A percentile compares a stretch with the other conserved stretches of the same genome.
These are phyloP conservation scores for Suricata suricatta DNA, from an alignment of 2,113 vertebrate genomes.

Conservation along the genomic window DNA sequence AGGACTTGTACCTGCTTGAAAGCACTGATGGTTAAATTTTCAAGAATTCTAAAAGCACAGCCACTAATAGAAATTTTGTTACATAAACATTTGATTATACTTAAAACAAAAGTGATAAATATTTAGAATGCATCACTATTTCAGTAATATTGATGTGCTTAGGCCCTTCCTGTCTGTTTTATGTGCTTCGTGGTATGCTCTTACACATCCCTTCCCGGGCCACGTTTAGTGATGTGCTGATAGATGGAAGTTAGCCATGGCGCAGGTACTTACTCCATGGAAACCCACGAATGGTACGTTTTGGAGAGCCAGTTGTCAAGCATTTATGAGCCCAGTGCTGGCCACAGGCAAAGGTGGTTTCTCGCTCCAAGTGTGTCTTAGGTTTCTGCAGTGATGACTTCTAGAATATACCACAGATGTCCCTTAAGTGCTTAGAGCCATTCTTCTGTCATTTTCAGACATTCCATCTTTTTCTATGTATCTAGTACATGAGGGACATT, in stretches of 20 bases:
- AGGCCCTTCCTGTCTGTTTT: neutral
- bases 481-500: conserved; percentile 35
- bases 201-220: neutral
- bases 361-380: neutral
- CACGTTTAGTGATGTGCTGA: rapidly evolving
- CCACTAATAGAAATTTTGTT: neutral
- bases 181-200: rapidly evolving
- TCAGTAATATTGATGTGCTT: neutral
- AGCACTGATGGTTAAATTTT: neutral
- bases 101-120: neutral
- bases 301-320: neutral
- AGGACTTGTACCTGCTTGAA: neutral
- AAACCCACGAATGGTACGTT: neutral
- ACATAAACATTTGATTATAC: neutral
- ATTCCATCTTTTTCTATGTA: neutral
- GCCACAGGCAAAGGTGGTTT: neutral
- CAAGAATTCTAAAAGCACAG: neutral
- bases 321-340: neutral
- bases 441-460: neutral
- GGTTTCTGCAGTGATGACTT: neutral
- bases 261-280: neutral
- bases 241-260: neutral
- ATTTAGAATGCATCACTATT: neutral
- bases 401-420: neutral
- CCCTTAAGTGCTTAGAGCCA: neutral